Percentiles rank a stretch among this genome's conserved stretches.
These are phyloP conservation scores for Drosophila paulistorum DNA, from an alignment of 1,140 invertebrate species.

Conservation along the genomic window DNA sequence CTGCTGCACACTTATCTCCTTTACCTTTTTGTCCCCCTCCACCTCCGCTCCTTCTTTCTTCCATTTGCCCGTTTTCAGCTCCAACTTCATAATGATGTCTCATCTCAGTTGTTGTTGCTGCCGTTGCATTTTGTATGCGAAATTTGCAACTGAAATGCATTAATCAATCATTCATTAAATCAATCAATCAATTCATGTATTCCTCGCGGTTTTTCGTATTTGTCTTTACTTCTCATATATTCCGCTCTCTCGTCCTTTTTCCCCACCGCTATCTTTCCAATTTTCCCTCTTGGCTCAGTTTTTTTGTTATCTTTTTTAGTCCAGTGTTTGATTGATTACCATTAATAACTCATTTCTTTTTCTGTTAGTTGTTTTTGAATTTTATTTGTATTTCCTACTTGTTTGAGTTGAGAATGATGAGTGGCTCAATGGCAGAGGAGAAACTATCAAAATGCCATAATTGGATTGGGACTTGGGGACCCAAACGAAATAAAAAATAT, in stretches of 20 bases:
- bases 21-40: constrained; percentile 43
- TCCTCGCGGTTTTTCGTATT: constrained; percentile 43
- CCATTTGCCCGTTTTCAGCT: constrained; percentile 18
- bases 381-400: constrained; percentile 65
- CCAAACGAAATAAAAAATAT: constrained; percentile 15
- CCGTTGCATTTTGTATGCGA: constrained; percentile 72
- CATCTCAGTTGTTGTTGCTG: constrained; percentile 26
- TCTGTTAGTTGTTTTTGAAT: constrained; percentile 39
- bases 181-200: constrained; percentile 81
- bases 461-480: constrained; percentile 46
- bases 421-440: constrained; percentile 13
- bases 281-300: constrained; percentile 34
- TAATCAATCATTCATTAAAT: constrained; percentile 82
- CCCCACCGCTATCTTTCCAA: constrained; percentile 18
- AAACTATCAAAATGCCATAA: constrained; percentile 36
- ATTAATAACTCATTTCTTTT: constrained; percentile 76
- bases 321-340: constrained; percentile 74
- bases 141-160: constrained; percentile 80
- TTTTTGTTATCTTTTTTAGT: constrained; percentile 55
- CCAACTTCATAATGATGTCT: constrained; percentile 22
- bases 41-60: constrained; percentile 50
- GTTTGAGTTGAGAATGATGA: constrained; percentile 50
- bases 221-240: constrained; percentile 27
- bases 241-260: constrained; percentile 14
- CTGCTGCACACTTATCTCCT: background rate